A percentile compares a stretch with the other conserved stretches of the same genome.
These are phyloP conservation scores for Propithecus perrieri DNA, from an alignment of 2,797 vertebrate genomes.

Conservation along the genomic window DNA sequence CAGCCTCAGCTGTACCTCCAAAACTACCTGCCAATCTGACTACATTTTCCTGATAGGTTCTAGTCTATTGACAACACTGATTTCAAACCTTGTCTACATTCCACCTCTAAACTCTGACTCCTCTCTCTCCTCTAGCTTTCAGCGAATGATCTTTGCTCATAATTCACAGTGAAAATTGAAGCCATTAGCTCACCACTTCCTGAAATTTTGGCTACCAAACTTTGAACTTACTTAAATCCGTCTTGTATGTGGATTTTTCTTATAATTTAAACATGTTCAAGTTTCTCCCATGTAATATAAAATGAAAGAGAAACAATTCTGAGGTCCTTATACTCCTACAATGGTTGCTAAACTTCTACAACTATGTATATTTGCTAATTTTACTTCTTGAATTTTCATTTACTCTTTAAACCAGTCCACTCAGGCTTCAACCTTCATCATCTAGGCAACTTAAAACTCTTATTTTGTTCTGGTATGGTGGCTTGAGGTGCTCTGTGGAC, in stretches of 20 bases:
- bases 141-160: not conserved
- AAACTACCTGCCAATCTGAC: not conserved
- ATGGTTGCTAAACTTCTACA: not conserved
- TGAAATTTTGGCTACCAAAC: not conserved
- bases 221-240: not conserved
- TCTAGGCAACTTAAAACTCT: not conserved
- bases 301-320: not conserved
- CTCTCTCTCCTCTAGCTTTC: not conserved
- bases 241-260: not conserved
- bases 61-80: rapidly evolving
- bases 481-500: not conserved
- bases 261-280: not conserved
- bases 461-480: not conserved
- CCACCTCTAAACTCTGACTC: rapidly evolving
- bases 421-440: not conserved
- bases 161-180: not conserved
- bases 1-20: not conserved
- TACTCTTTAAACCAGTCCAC: not conserved
- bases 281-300: not conserved
- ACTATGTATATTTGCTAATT: not conserved
- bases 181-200: not conserved
- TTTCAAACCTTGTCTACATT: not conserved
- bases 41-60: not conserved
- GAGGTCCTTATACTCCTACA: not conserved
- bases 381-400: not conserved